A percentile compares a stretch with the other conserved stretches of the same genome.
Evolutionary conservation across 2,113 vertebrate species (phyloP).

Genomic region (Protobothrops flavoviridis): DNA sequence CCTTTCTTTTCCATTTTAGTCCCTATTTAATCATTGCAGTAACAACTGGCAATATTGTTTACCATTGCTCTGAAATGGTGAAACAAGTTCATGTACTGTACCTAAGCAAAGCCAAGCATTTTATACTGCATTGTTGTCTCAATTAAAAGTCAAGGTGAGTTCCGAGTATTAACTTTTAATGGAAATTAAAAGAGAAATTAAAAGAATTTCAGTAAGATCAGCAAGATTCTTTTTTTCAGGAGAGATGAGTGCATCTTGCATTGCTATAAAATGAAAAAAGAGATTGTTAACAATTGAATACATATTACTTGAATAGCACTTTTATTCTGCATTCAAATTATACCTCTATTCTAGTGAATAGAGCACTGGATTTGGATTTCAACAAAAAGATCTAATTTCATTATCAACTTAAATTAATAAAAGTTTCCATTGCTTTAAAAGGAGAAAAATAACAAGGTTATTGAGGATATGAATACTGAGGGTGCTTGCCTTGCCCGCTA

Average conservation of each 20-base stretch:
- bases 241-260: background rate
- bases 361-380: background rate
- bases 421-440: background rate
- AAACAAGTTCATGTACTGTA: conserved; percentile 41
- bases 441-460: background rate
- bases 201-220: background rate
- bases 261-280: background rate
- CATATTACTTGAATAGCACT: background rate
- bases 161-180: background rate
- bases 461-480: background rate
- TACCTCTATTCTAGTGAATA: background rate
- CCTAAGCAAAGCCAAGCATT: conserved; percentile 21
- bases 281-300: background rate
- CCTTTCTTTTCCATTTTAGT: conserved; percentile 40
- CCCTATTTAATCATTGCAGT: conserved; percentile 32
- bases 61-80: conserved; percentile 53
- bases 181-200: background rate
- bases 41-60: conserved; percentile 34
- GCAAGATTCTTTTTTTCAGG: background rate
- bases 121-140: background rate
- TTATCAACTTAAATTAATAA: background rate
- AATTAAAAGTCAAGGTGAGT: background rate
- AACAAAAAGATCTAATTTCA: background rate
- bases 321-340: background rate
- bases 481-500: background rate